phyloP scores from a whole-genome alignment of 2,797 vertebrate species.

The Jordanella pulchra region DNA sequence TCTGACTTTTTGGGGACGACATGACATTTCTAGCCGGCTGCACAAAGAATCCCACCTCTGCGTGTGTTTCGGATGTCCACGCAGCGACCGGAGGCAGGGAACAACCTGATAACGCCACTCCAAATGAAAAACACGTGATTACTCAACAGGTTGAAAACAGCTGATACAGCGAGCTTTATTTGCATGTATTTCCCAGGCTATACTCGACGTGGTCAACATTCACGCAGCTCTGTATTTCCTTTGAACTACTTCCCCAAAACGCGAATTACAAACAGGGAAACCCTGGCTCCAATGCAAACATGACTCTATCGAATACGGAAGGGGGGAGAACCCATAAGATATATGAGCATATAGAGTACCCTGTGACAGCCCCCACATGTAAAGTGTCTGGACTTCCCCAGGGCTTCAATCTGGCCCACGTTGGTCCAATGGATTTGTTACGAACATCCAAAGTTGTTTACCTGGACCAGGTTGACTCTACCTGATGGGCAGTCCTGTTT shows the following conservation, averaged over 20 bases:
- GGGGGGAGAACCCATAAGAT: slow-evolving; percentile 68
- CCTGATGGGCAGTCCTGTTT: background rate
- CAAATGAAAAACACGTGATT: slow-evolving; percentile 42
- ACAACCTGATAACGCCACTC: slow-evolving; percentile 29
- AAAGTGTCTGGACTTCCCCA: slow-evolving; percentile 77
- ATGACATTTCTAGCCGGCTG: slow-evolving; percentile 53
- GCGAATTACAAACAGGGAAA: slow-evolving; percentile 43
- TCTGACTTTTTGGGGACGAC: slow-evolving; percentile 26
- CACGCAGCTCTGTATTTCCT: slow-evolving; percentile 48
- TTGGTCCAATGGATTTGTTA: slow-evolving; percentile 9
- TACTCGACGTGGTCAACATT: slow-evolving; percentile 28
- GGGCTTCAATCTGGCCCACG: slow-evolving; percentile 15
- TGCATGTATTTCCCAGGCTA: slow-evolving; percentile 71
- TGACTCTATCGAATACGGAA: background rate
- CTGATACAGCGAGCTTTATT: slow-evolving; percentile 41
- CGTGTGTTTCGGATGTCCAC: background rate
- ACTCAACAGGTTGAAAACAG: slow-evolving; percentile 24
- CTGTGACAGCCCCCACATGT: slow-evolving; percentile 52
- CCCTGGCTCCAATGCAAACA: slow-evolving; percentile 50
- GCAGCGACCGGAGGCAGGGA: slow-evolving; percentile 21
- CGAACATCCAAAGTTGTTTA: background rate
- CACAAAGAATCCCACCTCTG: slow-evolving; percentile 1
- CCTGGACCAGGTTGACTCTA: slow-evolving; percentile 1
- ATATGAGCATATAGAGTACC: slow-evolving; percentile 17
- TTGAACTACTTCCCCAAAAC: slow-evolving; percentile 55